phyloP scores from a whole-genome alignment of 1,140 invertebrate species.

The Amphibalanus amphitrite region DNA sequence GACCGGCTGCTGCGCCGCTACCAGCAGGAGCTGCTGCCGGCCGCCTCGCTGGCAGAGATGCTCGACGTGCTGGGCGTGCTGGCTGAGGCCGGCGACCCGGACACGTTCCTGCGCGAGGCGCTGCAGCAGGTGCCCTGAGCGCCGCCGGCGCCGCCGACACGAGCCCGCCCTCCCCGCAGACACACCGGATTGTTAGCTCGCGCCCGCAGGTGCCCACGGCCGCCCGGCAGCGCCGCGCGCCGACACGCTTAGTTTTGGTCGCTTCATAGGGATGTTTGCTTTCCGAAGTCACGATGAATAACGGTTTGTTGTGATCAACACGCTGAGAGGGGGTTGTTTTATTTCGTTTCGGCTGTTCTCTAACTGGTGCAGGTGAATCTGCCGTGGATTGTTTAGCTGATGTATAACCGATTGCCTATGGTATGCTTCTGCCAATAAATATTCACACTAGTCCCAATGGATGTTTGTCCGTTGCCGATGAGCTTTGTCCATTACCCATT shows the following conservation, averaged over 20 bases:
- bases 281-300: background rate
- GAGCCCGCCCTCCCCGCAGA: no score
- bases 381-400: background rate
- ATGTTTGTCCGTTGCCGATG: no score
- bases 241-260: background rate
- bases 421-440: background rate
- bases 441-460: background rate
- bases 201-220: background rate
- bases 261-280: background rate
- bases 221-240: no score
- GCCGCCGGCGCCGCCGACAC: no score
- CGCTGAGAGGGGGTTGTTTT: background rate
- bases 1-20: conserved; percentile 62
- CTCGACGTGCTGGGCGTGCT: conserved; percentile 1
- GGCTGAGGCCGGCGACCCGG: background rate
- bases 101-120: background rate
- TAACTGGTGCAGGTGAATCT: background rate
- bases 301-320: background rate
- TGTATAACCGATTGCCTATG: background rate
- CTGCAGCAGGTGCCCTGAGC: background rate
- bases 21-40: conserved; percentile 69
- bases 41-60: background rate
- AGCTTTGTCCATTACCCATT: no score
- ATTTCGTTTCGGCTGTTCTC: background rate
- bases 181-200: background rate